phyloP scores from a whole-genome alignment of 2,888 invertebrate species.

The Melangyna quadrimaculata region DNA sequence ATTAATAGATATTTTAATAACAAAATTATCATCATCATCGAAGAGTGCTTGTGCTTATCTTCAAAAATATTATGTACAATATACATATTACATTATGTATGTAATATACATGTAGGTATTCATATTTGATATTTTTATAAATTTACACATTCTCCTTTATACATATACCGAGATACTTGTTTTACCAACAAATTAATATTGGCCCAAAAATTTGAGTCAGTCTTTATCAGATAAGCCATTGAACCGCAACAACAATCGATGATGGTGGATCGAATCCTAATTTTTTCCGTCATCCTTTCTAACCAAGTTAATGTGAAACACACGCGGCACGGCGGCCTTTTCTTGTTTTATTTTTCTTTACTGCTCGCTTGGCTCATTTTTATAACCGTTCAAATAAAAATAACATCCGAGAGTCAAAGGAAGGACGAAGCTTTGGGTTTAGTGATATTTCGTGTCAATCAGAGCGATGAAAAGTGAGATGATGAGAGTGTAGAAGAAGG shows the following conservation, averaged over 20 bases:
- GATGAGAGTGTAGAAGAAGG: constrained; percentile 33
- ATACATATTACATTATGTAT: too few species aligned
- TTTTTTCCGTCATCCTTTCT: constrained; percentile 20
- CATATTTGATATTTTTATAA: neutral
- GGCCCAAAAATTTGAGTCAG: neutral
- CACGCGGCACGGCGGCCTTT: constrained; percentile 43
- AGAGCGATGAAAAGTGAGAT: constrained; percentile 54
- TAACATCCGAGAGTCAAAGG: constrained; percentile 53
- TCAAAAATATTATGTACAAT: neutral
- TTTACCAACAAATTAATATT: constrained; percentile 13
- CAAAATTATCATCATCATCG: neutral
- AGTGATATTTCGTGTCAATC: constrained; percentile 65
- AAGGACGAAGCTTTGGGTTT: constrained; percentile 28
- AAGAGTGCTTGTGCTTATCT: neutral
- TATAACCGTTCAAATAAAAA: constrained; percentile 47
- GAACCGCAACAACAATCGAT: constrained; percentile 60
- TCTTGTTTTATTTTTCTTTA: constrained; percentile 27
- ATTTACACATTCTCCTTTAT: neutral
- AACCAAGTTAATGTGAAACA: neutral
- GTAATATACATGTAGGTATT: too few species aligned
- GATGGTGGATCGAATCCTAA: constrained; percentile 29
- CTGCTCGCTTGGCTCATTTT: constrained; percentile 47
- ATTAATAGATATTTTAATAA: neutral
- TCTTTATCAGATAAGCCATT: constrained; percentile 35
- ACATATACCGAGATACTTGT: neutral